A percentile compares a stretch with the other conserved stretches of the same genome.
phyloP scores from a whole-genome alignment of 2,888 invertebrate species.

The Linnaemya vulpina region DNA sequence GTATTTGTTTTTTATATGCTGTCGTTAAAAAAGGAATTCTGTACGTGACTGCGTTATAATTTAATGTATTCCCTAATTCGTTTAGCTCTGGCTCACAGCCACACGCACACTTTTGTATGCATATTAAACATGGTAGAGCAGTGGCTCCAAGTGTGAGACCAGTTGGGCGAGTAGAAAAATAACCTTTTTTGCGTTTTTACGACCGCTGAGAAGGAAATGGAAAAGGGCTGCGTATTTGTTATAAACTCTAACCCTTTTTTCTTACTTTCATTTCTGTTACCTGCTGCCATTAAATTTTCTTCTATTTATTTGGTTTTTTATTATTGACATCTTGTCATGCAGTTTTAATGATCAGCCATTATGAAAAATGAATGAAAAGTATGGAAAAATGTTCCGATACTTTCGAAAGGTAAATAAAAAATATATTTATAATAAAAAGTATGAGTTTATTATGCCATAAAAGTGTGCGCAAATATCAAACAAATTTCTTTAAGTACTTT shows the following conservation, averaged over 20 bases:
- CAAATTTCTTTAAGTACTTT: slow-evolving; percentile 32
- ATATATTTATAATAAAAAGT: slow-evolving; percentile 64
- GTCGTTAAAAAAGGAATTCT: slow-evolving; percentile 35
- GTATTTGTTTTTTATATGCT: neutral
- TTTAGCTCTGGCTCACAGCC: neutral
- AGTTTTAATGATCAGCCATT: slow-evolving; percentile 63
- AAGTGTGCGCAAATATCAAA: slow-evolving; percentile 40
- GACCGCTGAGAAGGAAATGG: slow-evolving; percentile 18
- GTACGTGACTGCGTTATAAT: slow-evolving; percentile 53
- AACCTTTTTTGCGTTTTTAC: slow-evolving; percentile 46
- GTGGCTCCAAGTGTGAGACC: neutral
- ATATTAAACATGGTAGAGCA: neutral
- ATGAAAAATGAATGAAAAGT: slow-evolving; percentile 27
- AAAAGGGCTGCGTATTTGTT: slow-evolving; percentile 23
- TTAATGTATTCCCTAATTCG: slow-evolving; percentile 10
- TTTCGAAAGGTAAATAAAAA: slow-evolving; percentile 42
- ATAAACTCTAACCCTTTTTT: slow-evolving; percentile 39
- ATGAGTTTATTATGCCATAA: slow-evolving; percentile 57
- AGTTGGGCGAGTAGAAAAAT: slow-evolving; percentile 5
- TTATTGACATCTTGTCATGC: slow-evolving; percentile 68
- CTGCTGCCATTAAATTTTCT: slow-evolving; percentile 47
- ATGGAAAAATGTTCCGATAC: slow-evolving; percentile 15
- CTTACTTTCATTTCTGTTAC: neutral
- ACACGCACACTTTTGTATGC: neutral
- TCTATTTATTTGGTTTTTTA: slow-evolving; percentile 65